These are phyloP conservation scores for Eumaeus atala DNA, from an alignment of 1,140 invertebrate genomes.

Conservation along the genomic window DNA sequence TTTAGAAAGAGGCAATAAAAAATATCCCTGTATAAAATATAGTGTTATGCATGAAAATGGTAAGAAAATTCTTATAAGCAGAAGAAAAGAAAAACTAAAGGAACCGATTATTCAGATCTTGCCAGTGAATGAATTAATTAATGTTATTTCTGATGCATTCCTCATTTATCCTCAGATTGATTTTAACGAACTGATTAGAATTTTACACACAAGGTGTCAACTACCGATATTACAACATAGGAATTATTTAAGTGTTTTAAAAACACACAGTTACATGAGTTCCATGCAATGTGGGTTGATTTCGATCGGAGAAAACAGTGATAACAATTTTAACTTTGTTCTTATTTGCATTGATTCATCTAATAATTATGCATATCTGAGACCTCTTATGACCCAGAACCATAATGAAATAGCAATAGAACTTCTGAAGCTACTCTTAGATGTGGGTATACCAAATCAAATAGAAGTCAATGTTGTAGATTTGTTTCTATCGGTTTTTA, in stretches of 20 bases:
- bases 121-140: too few relatives aligned
- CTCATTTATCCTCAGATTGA: too few relatives aligned
- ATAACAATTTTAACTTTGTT: constrained; percentile 9
- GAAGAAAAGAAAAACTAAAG: too few relatives aligned
- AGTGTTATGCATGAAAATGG: too few relatives aligned
- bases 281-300: constrained; percentile 1
- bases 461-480: constrained; percentile 2
- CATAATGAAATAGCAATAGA: constrained; percentile 2
- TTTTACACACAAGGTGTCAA: too few relatives aligned
- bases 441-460: constrained; percentile 6
- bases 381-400: constrained; percentile 1
- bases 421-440: neutral
- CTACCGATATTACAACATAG: too few relatives aligned
- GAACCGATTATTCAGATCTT: too few relatives aligned
- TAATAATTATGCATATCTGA: neutral
- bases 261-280: neutral
- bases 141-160: too few relatives aligned
- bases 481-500: neutral
- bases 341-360: constrained; percentile 4
- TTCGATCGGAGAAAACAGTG: neutral
- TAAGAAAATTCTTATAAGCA: too few relatives aligned
- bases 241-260: neutral
- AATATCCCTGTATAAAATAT: too few relatives aligned
- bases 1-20: too few relatives aligned
- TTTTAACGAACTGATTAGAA: too few relatives aligned